These are phyloP conservation scores for Ahaetulla prasina DNA, from an alignment of 2,113 vertebrate genomes.

Conservation along the genomic window DNA sequence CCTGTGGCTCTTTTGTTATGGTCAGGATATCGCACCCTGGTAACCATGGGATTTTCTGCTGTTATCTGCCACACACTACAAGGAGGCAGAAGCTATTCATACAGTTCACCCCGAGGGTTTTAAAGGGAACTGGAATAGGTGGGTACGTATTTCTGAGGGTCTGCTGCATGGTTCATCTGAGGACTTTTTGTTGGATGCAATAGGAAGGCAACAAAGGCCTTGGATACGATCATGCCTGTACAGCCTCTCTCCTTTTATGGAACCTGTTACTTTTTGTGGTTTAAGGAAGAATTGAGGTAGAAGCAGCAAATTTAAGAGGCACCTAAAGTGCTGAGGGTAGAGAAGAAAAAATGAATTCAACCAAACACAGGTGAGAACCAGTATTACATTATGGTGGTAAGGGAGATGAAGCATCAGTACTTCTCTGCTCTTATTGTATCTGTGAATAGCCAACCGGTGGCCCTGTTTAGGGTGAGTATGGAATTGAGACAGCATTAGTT, in stretches of 20 bases:
- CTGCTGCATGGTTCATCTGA: not conserved
- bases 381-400: not conserved
- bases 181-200: not conserved
- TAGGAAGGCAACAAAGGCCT: not conserved
- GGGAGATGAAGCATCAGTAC: not conserved
- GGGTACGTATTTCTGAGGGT: not conserved
- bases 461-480: not conserved
- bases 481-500: not conserved
- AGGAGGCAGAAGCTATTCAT: not conserved
- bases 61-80: not conserved
- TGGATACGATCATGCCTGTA: not conserved
- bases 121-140: not conserved
- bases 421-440: not conserved
- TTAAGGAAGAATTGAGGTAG: not conserved
- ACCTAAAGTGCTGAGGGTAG: not conserved
- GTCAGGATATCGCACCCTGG: not conserved
- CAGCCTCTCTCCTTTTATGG: not conserved
- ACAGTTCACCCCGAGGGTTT: not conserved
- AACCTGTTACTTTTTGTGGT: not conserved
- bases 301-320: not conserved
- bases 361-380: not conserved
- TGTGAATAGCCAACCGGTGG: not conserved
- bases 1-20: not conserved
- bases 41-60: not conserved
- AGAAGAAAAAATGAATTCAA: not conserved